Conservation (phyloP, 1,140 invertebrate species). For the Tetragonula clypearis region DNA sequence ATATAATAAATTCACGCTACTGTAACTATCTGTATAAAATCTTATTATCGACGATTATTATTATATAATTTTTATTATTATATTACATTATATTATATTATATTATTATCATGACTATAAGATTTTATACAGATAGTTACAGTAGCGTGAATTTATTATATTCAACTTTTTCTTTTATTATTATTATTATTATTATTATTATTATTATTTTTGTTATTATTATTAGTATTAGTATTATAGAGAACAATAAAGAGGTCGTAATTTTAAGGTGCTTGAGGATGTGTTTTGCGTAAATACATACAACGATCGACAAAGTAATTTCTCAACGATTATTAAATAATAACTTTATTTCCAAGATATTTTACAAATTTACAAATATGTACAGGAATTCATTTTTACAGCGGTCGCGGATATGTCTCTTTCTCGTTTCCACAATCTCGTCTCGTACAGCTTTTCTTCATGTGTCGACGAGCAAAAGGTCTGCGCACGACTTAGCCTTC, state of each 20-base stretch:
- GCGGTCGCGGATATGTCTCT: constrained; percentile 18
- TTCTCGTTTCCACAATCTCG: constrained; percentile 15
- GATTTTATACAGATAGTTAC: constrained; percentile 60
- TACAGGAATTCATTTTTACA: constrained; percentile 68
- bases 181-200: constrained; percentile 20
- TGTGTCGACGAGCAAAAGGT: constrained; percentile 78
- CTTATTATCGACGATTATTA: constrained; percentile 45
- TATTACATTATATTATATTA: neutral
- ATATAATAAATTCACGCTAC: too few species aligned
- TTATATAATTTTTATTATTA: constrained; percentile 25
- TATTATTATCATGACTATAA: constrained; percentile 56
- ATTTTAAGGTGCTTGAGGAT: constrained; percentile 45
- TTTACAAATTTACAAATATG: constrained; percentile 78
- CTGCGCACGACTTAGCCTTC: constrained; percentile 82
- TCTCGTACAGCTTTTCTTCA: constrained; percentile 61
- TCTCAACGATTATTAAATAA: constrained; percentile 67
- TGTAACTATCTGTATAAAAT: too few species aligned
- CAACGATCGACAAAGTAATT: neutral
- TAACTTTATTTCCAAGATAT: constrained; percentile 65
- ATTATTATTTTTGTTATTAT: neutral
- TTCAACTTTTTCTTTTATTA: constrained; percentile 45
- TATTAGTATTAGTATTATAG: constrained; percentile 38
- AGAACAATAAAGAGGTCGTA: constrained; percentile 63
- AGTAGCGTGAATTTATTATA: constrained; percentile 52
- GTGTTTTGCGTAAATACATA: constrained; percentile 19